Percentiles rank a stretch among this genome's conserved stretches.
These are phyloP conservation scores for Drosophila punjabiensis DNA, from an alignment of 1,140 invertebrate genomes.

Conservation along the genomic window DNA sequence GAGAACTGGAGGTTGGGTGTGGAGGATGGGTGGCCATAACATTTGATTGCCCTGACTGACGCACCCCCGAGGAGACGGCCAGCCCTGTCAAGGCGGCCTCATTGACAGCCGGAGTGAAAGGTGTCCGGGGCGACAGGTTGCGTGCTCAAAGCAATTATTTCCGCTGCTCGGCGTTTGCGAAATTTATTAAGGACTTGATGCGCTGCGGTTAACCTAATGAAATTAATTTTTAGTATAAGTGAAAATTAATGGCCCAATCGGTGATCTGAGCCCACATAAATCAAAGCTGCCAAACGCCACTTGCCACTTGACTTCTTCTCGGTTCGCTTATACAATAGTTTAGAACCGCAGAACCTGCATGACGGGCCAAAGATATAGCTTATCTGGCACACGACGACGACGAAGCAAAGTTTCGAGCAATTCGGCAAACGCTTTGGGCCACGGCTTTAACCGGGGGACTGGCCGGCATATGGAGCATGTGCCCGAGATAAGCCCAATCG, in stretches of 20 bases:
- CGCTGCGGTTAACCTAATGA: constrained; percentile 46
- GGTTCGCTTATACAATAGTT: constrained; percentile 12
- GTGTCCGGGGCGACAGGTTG: constrained; percentile 50
- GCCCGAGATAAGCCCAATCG: constrained; percentile 25
- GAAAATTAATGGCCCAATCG: constrained; percentile 34
- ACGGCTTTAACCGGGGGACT: constrained; percentile 18
- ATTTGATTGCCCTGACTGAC: constrained; percentile 41
- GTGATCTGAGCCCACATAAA: constrained; percentile 1
- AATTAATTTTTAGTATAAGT: constrained; percentile 39
- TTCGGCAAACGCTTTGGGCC: constrained; percentile 36
- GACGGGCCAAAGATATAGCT: constrained; percentile 24
- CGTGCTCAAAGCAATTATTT: constrained; percentile 55
- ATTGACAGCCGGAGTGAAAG: constrained; percentile 35
- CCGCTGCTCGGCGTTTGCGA: constrained; percentile 20
- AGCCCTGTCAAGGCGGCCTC: background rate
- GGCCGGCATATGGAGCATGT: constrained; percentile 32
- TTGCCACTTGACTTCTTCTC: constrained; percentile 10
- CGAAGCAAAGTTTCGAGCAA: constrained; percentile 5
- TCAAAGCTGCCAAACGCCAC: constrained; percentile 31
- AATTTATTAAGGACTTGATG: constrained; percentile 48
- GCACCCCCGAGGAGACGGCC: constrained; percentile 22
- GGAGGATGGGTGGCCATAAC: constrained; percentile 18
- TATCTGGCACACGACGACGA: constrained; percentile 35
- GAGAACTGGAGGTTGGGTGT: background rate
- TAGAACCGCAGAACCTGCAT: background rate